Evolutionary conservation across 1,140 invertebrate genomes (phyloP).

Genomic region (Ceratosolen solmsi): DNA sequence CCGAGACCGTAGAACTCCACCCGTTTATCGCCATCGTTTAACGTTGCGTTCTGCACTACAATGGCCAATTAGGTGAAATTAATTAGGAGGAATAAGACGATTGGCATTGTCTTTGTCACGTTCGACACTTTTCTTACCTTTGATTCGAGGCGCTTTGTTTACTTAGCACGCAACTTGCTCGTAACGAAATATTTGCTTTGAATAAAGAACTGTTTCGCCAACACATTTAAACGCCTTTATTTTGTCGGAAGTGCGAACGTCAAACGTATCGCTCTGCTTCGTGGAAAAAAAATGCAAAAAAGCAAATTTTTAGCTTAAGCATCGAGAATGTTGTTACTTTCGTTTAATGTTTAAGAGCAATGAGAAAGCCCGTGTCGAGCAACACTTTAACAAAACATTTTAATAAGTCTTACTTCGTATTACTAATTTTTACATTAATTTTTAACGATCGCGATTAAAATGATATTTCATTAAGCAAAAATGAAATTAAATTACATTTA

Average conservation of each 20-base stretch:
- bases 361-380: neutral
- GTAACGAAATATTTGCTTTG: neutral
- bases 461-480: neutral
- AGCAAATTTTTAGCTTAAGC: neutral
- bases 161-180: neutral
- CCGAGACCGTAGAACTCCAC: neutral
- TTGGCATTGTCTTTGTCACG: neutral
- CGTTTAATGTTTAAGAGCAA: neutral
- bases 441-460: neutral
- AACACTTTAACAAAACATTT: neutral
- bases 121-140: neutral
- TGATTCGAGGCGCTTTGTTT: neutral
- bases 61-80: neutral
- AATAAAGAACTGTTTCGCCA: slow-evolving; percentile 3
- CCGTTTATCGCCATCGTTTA: neutral
- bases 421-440: neutral
- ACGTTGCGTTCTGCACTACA: neutral
- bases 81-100: neutral
- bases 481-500: neutral
- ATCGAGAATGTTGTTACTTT: neutral
- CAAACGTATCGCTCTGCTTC: neutral
- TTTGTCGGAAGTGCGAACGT: neutral
- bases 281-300: neutral
- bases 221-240: neutral
- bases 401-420: neutral